A percentile compares a stretch with the other conserved stretches of the same genome.
Evolutionary conservation across 2,797 vertebrate species (phyloP).

Genomic region (Spea hammondii): DNA sequence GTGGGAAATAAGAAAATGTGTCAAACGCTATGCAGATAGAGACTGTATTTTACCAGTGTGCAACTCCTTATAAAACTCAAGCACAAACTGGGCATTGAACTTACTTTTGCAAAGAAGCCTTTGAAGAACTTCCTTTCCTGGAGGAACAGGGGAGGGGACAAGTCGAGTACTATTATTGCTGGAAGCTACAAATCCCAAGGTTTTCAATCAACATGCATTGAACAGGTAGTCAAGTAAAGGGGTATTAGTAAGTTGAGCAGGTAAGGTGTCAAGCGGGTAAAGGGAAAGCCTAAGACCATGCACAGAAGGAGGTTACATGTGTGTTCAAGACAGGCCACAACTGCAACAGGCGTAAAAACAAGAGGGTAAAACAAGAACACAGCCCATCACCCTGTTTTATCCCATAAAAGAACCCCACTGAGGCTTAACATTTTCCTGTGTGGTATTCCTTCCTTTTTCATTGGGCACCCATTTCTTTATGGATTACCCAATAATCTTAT

Average conservation of each 20-base stretch:
- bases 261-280: conserved; percentile 70
- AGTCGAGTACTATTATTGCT: conserved; percentile 93
- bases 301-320: conserved; percentile 60
- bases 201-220: conserved; percentile 76
- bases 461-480: too few species aligned
- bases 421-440: neutral
- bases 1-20: neutral
- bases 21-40: conserved; percentile 42
- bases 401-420: conserved; percentile 70
- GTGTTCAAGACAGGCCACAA: conserved; percentile 57
- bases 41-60: conserved; percentile 70
- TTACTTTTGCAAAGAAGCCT: conserved; percentile 99
- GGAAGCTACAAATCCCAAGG: conserved; percentile 75
- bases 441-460: conserved; percentile 1
- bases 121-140: conserved; percentile 99
- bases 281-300: conserved; percentile 68
- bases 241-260: conserved; percentile 69
- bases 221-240: conserved; percentile 58
- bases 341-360: conserved; percentile 55
- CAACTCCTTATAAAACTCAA: conserved; percentile 78
- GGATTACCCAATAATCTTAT: too few species aligned
- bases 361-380: conserved; percentile 60
- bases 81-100: conserved; percentile 79
- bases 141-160: conserved; percentile 94
- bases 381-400: conserved; percentile 57